Evolutionary conservation across 2,888 invertebrate species (phyloP).

Genomic region (Drosophila subquinaria): DNA sequence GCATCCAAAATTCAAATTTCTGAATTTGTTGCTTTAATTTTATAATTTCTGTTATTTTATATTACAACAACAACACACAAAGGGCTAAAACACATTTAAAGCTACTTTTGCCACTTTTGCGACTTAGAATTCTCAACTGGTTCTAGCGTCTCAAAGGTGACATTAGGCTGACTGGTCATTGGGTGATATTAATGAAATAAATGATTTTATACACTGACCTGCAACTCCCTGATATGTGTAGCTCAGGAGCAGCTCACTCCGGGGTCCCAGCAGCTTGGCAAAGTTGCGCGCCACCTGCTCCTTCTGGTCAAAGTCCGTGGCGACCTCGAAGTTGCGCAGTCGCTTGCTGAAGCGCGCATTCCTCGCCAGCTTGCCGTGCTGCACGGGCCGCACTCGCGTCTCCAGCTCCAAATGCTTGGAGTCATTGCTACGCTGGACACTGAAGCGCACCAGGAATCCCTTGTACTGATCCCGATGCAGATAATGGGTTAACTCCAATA

Average conservation of each 20-base stretch:
- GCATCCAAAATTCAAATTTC: no score
- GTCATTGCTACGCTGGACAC: constrained; percentile 69
- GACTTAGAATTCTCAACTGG: no score
- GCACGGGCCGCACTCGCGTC: constrained; percentile 89
- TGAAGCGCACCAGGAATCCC: constrained; percentile 89
- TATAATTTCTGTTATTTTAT: no score
- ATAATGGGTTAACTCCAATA: constrained; percentile 90
- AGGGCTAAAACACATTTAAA: no score
- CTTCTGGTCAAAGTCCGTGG: constrained; percentile 97
- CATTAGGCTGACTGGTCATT: no score
- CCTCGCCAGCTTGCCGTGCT: constrained; percentile 87
- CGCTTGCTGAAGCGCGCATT: constrained; percentile 87
- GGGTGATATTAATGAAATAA: no score
- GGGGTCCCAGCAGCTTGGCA: constrained; percentile 90
- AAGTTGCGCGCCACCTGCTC: constrained; percentile 95
- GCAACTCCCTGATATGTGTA: constrained; percentile 87
- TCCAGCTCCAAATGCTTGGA: constrained; percentile 88
- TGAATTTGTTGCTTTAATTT: no score
- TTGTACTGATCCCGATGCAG: constrained; percentile 90
- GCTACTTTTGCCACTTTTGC: no score
- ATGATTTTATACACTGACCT: constrained; percentile 17
- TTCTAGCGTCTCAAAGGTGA: no score
- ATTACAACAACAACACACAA: no score
- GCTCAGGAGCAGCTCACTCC: constrained; percentile 90
- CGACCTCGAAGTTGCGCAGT: constrained; percentile 90